Evolutionary conservation across 2,888 invertebrate genomes (phyloP), one percentile per base, ranked within the genome.

Genomic region (Aproaerema taeniolella): DNA sequence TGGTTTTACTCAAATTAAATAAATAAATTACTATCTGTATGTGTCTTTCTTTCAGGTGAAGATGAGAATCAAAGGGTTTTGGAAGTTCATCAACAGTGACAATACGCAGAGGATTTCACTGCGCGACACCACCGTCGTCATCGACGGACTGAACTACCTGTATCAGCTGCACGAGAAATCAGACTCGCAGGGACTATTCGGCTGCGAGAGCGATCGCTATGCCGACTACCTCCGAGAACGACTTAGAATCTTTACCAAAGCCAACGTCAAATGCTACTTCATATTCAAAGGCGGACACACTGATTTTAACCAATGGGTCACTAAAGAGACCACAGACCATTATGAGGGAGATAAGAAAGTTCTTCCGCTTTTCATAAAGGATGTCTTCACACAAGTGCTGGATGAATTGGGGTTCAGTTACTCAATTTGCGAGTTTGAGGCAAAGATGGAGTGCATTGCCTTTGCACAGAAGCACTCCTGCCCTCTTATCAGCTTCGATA

Each of bases 71-170:
- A 24, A 2, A 37, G 29, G 16, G 1, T 44, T 47, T 16, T 5
- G 5, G 6, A 3, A 10, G 8, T 7, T 45, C 2, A 10, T 49
- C 3, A 2, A 16, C 29, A 33, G 33, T 20, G 20, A 7, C 46
- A 6, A 11, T 33, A 8, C 4, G 33, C 1, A 36, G 38, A n/a
- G n/a, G n/a, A n/a, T n/a, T 25, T 17, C 29, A 17, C 32, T 72
- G n/a, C 54, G 50, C 15, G 41, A 68, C 14, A 49, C 54, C 17
- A 15, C 36, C 0, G 52, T 73, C 0, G 70, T 73, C 1, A 58
- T 72, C 1, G 73, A 73, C 20, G 73, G 51, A 0, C 61, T 64
- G n/a, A 10, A 61, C 20, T 54, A 57, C 29, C 58, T 71, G 2
- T 55, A 58, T 31, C 0, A 35, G 0, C 29, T 48, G 3, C 71